Evolutionary conservation across 1,140 invertebrate genomes (phyloP).

Genomic region (Pararge aegeria): DNA sequence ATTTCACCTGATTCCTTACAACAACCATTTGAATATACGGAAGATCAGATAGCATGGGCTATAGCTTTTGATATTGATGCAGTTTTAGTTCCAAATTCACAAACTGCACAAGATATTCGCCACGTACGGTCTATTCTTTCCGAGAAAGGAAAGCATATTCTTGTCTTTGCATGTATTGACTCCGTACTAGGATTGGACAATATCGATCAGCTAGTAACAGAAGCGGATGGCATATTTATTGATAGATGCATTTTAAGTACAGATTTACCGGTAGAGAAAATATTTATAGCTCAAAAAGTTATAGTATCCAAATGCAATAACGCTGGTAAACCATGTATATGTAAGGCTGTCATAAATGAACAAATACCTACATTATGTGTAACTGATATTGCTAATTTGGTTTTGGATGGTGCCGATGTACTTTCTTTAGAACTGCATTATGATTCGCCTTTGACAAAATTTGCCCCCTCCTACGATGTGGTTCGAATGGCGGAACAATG

Average conservation of each 20-base stretch:
- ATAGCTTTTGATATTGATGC: constrained; percentile 62
- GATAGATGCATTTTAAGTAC: constrained; percentile 85
- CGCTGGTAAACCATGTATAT: constrained; percentile 81
- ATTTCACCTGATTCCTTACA: constrained; percentile 44
- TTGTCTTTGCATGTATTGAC: constrained; percentile 82
- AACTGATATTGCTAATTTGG: constrained; percentile 84
- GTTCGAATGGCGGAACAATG: constrained; percentile 71
- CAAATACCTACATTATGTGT: constrained; percentile 80
- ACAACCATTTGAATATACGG: constrained; percentile 63
- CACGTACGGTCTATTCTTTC: constrained; percentile 51
- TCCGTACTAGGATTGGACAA: constrained; percentile 84
- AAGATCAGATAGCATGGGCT: constrained; percentile 67
- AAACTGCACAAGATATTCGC: constrained; percentile 53
- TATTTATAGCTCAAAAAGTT: constrained; percentile 88
- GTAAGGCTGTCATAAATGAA: constrained; percentile 84
- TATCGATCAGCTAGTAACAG: constrained; percentile 83
- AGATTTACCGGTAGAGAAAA: constrained; percentile 88
- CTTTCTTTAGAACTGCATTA: constrained; percentile 80
- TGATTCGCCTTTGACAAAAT: constrained; percentile 84
- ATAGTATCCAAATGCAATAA: constrained; percentile 83
- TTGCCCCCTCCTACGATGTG: constrained; percentile 55
- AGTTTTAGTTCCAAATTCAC: constrained; percentile 56
- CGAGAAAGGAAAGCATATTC: constrained; percentile 70
- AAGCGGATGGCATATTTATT: constrained; percentile 85
- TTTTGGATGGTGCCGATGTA: constrained; percentile 85